These are phyloP conservation scores for Aurelia aurita DNA, from an alignment of 30 jellyfish, hydroid and myxozoan genomes.

Conservation along the genomic window DNA sequence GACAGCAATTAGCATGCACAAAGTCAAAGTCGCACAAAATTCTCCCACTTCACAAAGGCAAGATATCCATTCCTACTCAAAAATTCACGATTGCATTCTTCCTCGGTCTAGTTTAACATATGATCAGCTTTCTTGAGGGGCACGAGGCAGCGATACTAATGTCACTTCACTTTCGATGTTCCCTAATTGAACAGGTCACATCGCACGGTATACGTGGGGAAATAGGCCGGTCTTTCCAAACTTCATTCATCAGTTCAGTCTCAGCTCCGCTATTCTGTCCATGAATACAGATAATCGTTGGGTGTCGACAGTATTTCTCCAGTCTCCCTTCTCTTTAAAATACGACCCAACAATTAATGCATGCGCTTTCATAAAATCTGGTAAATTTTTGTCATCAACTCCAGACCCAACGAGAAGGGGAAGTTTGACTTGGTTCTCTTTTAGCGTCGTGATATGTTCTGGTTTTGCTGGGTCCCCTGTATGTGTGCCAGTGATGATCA, in stretches of 20 bases:
- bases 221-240: no score
- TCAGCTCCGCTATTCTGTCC: conserved; percentile 1
- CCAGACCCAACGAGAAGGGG: conserved; percentile 88
- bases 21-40: no score
- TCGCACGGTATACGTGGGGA: no score
- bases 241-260: not conserved
- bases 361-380: conserved; percentile 50
- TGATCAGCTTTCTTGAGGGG: not conserved
- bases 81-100: no score
- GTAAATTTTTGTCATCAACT: conserved; percentile 44
- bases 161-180: no score
- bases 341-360: conserved; percentile 84
- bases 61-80: no score
- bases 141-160: not conserved
- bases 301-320: conserved; percentile 66
- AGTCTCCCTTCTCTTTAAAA: conserved; percentile 72
- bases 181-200: no score
- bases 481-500: conserved; percentile 75
- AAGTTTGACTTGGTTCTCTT: conserved; percentile 4
- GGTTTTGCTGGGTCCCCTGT: conserved; percentile 77
- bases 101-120: not conserved
- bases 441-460: conserved; percentile 19
- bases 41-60: no score
- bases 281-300: conserved; percentile 19
- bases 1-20: no score